Evolutionary conservation across 2,888 invertebrate genomes (phyloP), one percentile per base, ranked within the genome.

Genomic region (Macaria liturata): DNA sequence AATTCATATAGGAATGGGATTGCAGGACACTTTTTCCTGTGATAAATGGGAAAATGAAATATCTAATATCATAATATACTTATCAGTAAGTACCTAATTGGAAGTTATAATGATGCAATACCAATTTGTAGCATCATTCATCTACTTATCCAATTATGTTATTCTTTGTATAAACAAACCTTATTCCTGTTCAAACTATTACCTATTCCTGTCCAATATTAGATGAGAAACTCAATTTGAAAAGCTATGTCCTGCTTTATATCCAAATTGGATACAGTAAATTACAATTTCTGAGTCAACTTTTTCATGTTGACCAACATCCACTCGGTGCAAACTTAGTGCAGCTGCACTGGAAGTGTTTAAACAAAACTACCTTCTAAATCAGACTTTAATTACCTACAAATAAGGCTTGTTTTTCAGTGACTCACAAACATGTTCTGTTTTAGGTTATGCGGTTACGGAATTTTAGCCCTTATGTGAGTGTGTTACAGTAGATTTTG

Each of bases 271-370:
- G 31, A 50, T 44, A 34, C 43, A 54, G 32, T 39, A 39, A 3
- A 5, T 54, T 40, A 50, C 48, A 9, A 5, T 46, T 53, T 54
- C 49, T 44, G 55, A 46, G 45, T 31, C 39, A 37, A 37, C 46
- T 43, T 46, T 54, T 55, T 51, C 49, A 46, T 30, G 34, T 57
- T 63, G 71, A 71, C 70, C 58, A 60, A 71, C 58, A 60, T 51
- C 30, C 46, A 32, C 42, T 37, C 60, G 55, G 86, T 86, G 78
- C 87, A 81, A 76, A 70, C 52, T 80, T 3, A 66, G 87, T 86
- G 77, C 75, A 84, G 49, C 68, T 73, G 81, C 64, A 86, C 80
- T 63, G 50, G 65, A 34, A 47, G 8, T 42, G 49, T 32, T 54
- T 34, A 51, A 32, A 44, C 44, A n/a, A 20, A 32, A 44, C 49